phyloP scores from a whole-genome alignment of 2,797 vertebrate genomes.

The Sebastes diploproa region DNA sequence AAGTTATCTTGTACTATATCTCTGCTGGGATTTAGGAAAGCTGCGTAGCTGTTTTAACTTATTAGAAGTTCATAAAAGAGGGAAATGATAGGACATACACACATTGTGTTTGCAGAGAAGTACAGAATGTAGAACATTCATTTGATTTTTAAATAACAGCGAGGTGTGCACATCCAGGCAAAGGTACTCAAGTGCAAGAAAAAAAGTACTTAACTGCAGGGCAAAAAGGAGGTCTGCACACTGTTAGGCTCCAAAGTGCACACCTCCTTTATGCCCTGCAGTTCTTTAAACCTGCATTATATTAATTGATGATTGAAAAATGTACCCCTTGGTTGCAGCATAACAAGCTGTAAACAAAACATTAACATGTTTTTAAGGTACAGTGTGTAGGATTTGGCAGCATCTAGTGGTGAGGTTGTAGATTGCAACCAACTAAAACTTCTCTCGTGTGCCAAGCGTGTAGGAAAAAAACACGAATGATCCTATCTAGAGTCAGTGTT shows the following conservation, averaged over 20 bases:
- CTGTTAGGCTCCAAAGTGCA: too few relatives aligned
- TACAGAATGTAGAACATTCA: not conserved
- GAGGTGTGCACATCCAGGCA: not conserved
- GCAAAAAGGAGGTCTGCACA: not conserved
- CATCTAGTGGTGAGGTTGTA: too few relatives aligned
- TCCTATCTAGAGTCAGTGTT: too few relatives aligned
- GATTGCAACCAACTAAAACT: too few relatives aligned
- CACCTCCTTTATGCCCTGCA: not conserved
- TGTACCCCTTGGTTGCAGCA: too few relatives aligned
- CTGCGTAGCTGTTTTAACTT: not conserved
- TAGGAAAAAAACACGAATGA: too few relatives aligned
- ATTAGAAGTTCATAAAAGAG: not conserved
- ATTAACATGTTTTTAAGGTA: too few relatives aligned
- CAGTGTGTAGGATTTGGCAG: too few relatives aligned
- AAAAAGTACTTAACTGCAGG: not conserved
- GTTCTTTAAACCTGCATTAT: too few relatives aligned
- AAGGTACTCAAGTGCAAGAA: not conserved
- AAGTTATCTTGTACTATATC: not conserved
- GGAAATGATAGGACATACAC: not conserved
- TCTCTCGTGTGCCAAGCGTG: too few relatives aligned
- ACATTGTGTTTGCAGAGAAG: not conserved
- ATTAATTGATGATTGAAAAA: too few relatives aligned
- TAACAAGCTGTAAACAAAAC: too few relatives aligned
- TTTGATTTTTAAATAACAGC: not conserved
- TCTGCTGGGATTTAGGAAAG: not conserved